Percentiles rank a stretch among this genome's conserved stretches.
Conservation (phyloP, 2,797 vertebrate species). For the Cetoscarus ocellatus region DNA sequence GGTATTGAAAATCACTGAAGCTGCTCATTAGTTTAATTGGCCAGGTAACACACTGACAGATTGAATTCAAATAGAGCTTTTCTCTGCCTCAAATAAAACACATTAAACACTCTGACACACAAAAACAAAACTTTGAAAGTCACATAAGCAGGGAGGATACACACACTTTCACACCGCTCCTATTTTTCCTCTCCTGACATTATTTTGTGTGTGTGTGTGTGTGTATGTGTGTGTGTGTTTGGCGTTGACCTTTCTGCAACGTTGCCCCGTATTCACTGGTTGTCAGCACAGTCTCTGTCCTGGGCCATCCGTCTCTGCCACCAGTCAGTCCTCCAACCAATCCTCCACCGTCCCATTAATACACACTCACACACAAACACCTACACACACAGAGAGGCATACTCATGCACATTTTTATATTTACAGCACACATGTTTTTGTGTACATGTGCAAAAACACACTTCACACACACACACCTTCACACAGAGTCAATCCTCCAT, state of each 20-base stretch:
- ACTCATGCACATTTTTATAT: slow-evolving; percentile 25
- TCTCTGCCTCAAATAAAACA: slow-evolving; percentile 19
- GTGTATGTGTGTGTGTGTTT: slow-evolving; percentile 41
- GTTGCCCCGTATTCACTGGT: slow-evolving; percentile 93
- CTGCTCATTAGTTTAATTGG: slow-evolving; percentile 13
- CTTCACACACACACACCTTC: slow-evolving; percentile 15
- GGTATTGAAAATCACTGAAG: neutral
- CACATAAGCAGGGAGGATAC: slow-evolving; percentile 62
- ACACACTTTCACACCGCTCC: slow-evolving; percentile 46
- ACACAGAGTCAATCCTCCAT: slow-evolving; percentile 70
- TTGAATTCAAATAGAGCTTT: slow-evolving; percentile 1
- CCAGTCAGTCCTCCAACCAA: slow-evolving; percentile 92
- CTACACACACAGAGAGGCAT: slow-evolving; percentile 27
- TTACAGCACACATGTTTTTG: slow-evolving; percentile 26
- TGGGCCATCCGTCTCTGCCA: slow-evolving; percentile 96
- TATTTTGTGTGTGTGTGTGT: slow-evolving; percentile 42
- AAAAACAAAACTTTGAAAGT: slow-evolving; percentile 80
- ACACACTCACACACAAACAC: slow-evolving; percentile 51
- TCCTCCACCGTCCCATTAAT: slow-evolving; percentile 93
- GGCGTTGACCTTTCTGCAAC: slow-evolving; percentile 96
- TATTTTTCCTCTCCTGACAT: slow-evolving; percentile 74
- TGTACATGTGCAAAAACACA: slow-evolving; percentile 11
- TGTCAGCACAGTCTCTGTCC: slow-evolving; percentile 95
- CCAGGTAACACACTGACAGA: neutral
- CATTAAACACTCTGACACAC: slow-evolving; percentile 31